Conservation (phyloP, 2,113 vertebrate species). For the Colossoma macropomum region DNA sequence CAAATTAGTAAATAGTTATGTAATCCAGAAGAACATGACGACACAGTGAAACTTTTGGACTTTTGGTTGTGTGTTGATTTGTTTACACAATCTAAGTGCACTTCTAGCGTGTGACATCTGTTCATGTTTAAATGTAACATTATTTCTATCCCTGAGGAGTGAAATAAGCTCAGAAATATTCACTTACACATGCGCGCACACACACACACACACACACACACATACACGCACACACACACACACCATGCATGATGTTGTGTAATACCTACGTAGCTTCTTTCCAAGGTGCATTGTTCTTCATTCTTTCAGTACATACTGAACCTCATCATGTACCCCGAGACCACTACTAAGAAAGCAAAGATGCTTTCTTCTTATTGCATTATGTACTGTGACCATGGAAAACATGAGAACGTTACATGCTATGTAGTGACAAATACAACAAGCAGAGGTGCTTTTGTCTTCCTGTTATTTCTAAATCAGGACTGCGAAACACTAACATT, state of each 20-base stretch:
- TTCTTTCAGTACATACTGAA: conserved; percentile 3
- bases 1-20: neutral
- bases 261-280: neutral
- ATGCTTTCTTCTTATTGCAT: neutral
- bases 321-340: neutral
- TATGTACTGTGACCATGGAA: neutral
- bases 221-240: conserved; percentile 13
- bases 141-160: conserved; percentile 38
- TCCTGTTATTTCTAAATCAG: neutral
- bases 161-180: conserved; percentile 50
- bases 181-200: conserved; percentile 1
- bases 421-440: neutral
- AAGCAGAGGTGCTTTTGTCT: neutral
- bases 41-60: conserved; percentile 5
- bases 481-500: neutral
- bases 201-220: neutral
- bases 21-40: neutral
- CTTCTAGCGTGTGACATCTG: conserved; percentile 38
- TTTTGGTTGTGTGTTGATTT: conserved; percentile 18
- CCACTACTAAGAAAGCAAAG: neutral
- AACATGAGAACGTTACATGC: neutral
- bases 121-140: conserved; percentile 42
- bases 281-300: neutral
- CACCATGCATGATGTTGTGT: neutral
- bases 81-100: conserved; percentile 21